Conservation (phyloP, 2,113 vertebrate genomes). For the Epinephelus fuscoguttatus region DNA sequence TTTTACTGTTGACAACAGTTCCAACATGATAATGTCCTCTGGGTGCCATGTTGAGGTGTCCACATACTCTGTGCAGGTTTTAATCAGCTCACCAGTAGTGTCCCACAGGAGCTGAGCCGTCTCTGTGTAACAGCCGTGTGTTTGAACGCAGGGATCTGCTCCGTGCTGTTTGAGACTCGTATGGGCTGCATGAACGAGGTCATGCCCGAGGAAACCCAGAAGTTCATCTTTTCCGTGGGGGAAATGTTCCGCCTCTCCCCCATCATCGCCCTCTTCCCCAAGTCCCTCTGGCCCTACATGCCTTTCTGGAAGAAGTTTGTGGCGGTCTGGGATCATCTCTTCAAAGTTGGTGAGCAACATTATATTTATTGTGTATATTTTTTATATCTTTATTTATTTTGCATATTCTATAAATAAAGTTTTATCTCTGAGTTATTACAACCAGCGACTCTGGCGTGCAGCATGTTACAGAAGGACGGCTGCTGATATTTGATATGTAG, state of each 20-base stretch:
- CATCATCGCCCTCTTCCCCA: conserved; percentile 81
- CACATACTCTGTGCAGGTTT: neutral
- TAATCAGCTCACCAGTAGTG: neutral
- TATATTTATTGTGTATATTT: no score
- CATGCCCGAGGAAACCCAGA: conserved; percentile 83
- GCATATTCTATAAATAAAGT: no score
- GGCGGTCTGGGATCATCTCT: conserved; percentile 83
- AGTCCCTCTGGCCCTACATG: conserved; percentile 80
- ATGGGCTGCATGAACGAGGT: conserved; percentile 83
- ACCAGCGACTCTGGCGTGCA: no score
- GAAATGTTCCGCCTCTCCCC: conserved; percentile 84
- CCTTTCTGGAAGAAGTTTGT: conserved; percentile 84
- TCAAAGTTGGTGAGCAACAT: conserved; percentile 80
- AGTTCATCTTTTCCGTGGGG: conserved; percentile 85
- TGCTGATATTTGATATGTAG: no score
- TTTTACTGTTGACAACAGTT: no score
- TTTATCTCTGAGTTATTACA: no score
- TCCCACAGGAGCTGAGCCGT: neutral
- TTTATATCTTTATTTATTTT: no score
- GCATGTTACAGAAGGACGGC: no score
- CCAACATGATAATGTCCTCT: neutral
- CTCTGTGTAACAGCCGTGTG: neutral
- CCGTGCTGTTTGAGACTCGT: conserved; percentile 85
- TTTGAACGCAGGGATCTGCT: conserved; percentile 77
- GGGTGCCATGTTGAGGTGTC: neutral